Base-by-base conservation (phyloP, 2,797 vertebrate species). In the Anisognathus igniventris region DNA sequence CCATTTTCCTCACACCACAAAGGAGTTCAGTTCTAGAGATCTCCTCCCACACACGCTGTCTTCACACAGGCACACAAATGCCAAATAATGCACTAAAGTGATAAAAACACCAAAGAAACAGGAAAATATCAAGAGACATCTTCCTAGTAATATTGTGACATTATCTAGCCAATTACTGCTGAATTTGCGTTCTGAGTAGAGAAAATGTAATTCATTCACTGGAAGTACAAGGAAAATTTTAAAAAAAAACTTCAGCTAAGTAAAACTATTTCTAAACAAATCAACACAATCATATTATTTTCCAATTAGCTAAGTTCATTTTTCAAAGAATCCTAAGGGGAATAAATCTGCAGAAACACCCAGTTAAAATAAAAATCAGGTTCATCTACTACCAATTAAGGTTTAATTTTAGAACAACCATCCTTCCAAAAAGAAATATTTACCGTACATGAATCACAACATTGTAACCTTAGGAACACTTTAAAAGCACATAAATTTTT, bases 241-340 rank as follows among this genome's bases (percentile, higher is more conserved):
- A 8, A 13, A 27, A 79, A 56, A 94, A 70, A 94, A 62, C 60
- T 39, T 78, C 75, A 61, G 17, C 80, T 81, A 90, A 30, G 54
- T 79, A 82, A 68, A 97, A 86, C 37, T 50, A 65, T 91, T 87
- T 93, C 92, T 96, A 96, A 97, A 95, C 58, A 95, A 81, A 96
- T 83, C 78, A 85, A 25, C 28, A 84, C 37, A 86, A 61, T 25
- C 28, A 40, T 53, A 40, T 91, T 30, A 40, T 56, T 40, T 17
- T 67, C 37, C 54, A 70, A 54, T 64, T 74, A 45, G 20, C 51
- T 88, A 77, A 89, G 85, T n/a, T 66, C 3, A 51, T 86, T 84
- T 86, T 86, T 62, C 39, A 83, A 53, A 74, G 18, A 84, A 84
- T 83, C 14, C 57, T 39, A 35, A 68, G 10, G 39, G 27, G 19